A percentile compares a stretch with the other conserved stretches of the same genome.
Conservation (phyloP, 2,888 invertebrate genomes). For the Lydus trimaculatus region DNA sequence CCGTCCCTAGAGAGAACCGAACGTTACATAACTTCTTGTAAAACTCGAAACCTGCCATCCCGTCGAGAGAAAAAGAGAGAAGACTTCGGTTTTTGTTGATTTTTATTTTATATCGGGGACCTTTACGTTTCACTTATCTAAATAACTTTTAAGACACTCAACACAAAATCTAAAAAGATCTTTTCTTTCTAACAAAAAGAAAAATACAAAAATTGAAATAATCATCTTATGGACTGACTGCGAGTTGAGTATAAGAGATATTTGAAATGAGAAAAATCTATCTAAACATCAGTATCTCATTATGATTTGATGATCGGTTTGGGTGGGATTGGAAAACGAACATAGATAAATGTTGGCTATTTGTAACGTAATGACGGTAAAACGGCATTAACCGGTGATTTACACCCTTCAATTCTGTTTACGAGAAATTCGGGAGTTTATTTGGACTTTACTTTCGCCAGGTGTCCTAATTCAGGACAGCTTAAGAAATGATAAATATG, state of each 20-base stretch:
- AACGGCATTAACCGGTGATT: constrained; percentile 55
- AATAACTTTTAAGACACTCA: neutral
- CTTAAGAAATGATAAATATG: no score
- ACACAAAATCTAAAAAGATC: neutral
- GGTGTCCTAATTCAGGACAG: no score
- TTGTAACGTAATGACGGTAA: constrained; percentile 57
- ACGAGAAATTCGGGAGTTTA: no score
- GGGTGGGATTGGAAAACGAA: constrained; percentile 50
- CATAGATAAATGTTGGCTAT: constrained; percentile 55
- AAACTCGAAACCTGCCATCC: constrained; percentile 58
- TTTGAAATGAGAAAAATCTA: constrained; percentile 3
- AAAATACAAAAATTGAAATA: neutral
- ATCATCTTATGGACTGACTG: no score
- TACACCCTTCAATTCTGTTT: constrained; percentile 52
- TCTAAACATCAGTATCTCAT: constrained; percentile 24
- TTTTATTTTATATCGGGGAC: constrained; percentile 48
- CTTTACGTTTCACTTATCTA: constrained; percentile 31
- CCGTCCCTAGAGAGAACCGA: constrained; percentile 60
- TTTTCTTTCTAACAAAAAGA: neutral
- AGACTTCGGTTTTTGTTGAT: constrained; percentile 53
- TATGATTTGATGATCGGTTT: constrained; percentile 46
- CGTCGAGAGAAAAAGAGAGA: constrained; percentile 48
- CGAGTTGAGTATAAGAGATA: no score
- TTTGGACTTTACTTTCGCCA: no score
- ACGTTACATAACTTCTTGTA: constrained; percentile 63